Base-by-base conservation (phyloP, 2,113 vertebrate species). In the Gadus macrocephalus region DNA sequence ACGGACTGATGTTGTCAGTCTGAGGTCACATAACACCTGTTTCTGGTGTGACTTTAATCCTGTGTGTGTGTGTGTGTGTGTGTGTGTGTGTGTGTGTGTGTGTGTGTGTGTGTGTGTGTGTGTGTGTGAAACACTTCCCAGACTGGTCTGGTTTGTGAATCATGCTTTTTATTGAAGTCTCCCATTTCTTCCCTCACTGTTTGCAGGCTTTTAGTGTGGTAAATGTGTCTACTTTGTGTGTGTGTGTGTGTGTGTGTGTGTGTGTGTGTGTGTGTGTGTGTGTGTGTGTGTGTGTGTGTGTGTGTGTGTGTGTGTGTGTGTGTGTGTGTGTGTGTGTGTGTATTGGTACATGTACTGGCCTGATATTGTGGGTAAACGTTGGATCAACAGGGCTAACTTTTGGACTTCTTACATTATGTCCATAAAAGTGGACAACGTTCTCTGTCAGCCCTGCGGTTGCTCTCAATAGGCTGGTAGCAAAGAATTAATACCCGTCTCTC, bases 1-100 rank as follows among this genome's bases (percentile, higher is more conserved):
- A 35, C 53, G 71, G 74, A 79, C 76, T 82, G 71, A 79, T 67
- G 11, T 79, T 76, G 70, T 71, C 62, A 25, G 31, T 35, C 31
- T 35, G 31, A 35, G 78, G 76, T 87, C 78, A 82, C 67, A 2
- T 77, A 70, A 75, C 83, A 86, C 85, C 88, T 88, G 86, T 79
- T 78, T 87, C 85, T 79, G 86, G 85, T 82, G 28, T 4, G 68
- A 15, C 64, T 74, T 38, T 56, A 60, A 28, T 16, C 3, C 15
- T 56, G 22, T 55, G 20, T 27, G 66, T 27, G 66, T 65, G 64
- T 73, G 66, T 69, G 58, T 60, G 71, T 11, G 64, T 20, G 83
- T 83, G 28, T 6, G 68, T 14, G 62, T 74, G 42, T 58, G 62
- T 25, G 27, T 9, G 25, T 58, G 16, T 56, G 22, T 28, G 66